These are phyloP conservation scores for Tautogolabrus adspersus DNA, from an alignment of 2,113 vertebrate species.

Conservation along the genomic window DNA sequence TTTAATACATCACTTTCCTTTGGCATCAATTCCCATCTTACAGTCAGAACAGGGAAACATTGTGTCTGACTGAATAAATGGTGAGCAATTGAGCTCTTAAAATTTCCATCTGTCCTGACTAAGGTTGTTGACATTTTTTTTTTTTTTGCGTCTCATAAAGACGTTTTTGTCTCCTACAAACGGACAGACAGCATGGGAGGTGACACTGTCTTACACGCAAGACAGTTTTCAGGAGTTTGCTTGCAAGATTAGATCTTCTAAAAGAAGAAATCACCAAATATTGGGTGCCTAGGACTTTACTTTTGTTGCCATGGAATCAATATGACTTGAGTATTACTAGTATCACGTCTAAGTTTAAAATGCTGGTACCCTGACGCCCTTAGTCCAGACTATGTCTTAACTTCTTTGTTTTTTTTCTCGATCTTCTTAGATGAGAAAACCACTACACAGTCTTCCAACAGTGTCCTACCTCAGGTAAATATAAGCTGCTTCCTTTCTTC, in stretches of 20 bases:
- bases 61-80: neutral
- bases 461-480: slow-evolving; percentile 84
- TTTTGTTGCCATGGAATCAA: too few relatives aligned
- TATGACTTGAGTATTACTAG: too few relatives aligned
- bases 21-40: slow-evolving; percentile 27
- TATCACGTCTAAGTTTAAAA: too few relatives aligned
- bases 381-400: slow-evolving; percentile 4
- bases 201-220: too few relatives aligned
- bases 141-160: too few relatives aligned
- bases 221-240: too few relatives aligned
- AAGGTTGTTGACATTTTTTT: neutral
- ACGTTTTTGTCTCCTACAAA: too few relatives aligned
- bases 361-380: too few relatives aligned
- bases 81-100: neutral
- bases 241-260: too few relatives aligned
- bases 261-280: too few relatives aligned
- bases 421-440: slow-evolving; percentile 70
- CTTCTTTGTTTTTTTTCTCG: slow-evolving; percentile 1
- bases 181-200: too few relatives aligned
- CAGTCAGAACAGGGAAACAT: neutral
- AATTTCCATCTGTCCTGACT: neutral
- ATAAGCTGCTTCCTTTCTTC: neutral
- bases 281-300: too few relatives aligned
- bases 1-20: slow-evolving; percentile 45
- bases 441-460: slow-evolving; percentile 76